Conservation (phyloP, 2,797 vertebrate genomes). For the Spinus pinus region DNA sequence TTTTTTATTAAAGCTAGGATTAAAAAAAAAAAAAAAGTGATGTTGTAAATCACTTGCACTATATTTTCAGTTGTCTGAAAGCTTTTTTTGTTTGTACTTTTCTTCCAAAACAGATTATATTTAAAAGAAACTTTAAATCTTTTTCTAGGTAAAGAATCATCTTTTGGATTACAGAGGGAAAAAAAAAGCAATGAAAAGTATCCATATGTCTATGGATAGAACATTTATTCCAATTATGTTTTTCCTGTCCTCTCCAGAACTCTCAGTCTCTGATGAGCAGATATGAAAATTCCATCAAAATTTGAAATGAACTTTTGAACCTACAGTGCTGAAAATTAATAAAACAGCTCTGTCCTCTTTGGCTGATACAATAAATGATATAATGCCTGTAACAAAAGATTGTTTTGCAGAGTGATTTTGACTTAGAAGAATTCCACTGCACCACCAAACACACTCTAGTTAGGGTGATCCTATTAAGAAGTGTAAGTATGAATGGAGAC, state of each 20-base stretch:
- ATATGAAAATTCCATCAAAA: not conserved
- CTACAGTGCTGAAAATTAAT: not conserved
- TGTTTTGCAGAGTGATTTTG: not conserved
- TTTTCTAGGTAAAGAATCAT: not conserved
- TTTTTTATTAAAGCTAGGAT: not conserved
- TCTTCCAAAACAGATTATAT: not conserved
- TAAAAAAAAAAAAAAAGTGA: not conserved
- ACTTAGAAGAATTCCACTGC: not conserved
- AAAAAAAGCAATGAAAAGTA: not conserved
- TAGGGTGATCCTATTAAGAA: not conserved
- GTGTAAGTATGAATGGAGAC: not conserved
- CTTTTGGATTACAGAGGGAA: not conserved
- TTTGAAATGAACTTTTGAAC: conserved; percentile 11
- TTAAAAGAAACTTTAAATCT: not conserved
- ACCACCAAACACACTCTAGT: not conserved
- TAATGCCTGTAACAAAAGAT: not conserved
- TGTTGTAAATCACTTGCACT: not conserved
- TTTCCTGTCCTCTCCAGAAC: not conserved
- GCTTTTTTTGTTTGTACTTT: not conserved
- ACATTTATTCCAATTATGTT: not conserved
- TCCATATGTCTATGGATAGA: not conserved
- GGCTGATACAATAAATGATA: not conserved
- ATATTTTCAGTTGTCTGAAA: not conserved
- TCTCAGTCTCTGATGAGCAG: not conserved
- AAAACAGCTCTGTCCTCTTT: not conserved